Percentiles rank a stretch among this genome's conserved stretches.
phyloP scores from a whole-genome alignment of 1,140 invertebrate genomes.

The Paramacrobiotus metropolitanus region DNA sequence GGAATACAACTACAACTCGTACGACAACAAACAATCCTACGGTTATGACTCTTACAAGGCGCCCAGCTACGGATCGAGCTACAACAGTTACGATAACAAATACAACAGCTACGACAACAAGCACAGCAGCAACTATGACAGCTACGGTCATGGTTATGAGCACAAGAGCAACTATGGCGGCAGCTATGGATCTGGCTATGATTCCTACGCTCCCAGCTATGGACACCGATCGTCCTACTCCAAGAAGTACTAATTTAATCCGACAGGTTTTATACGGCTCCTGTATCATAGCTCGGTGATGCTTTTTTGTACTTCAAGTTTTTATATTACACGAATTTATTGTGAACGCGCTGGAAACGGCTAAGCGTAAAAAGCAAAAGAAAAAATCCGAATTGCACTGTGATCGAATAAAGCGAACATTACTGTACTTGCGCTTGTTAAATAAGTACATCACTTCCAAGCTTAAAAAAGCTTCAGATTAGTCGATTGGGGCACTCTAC shows the following conservation, averaged over 20 bases:
- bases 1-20: not conserved
- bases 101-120: not conserved
- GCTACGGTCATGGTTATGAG: not conserved
- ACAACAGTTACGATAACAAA: not conserved
- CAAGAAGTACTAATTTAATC: not conserved
- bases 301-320: not conserved
- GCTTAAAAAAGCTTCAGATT: no score
- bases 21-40: not conserved
- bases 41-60: not conserved
- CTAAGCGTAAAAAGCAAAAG: no score
- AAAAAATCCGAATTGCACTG: no score
- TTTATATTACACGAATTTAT: no score
- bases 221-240: not conserved
- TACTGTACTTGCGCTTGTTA: no score
- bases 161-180: no score
- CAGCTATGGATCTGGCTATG: no score
- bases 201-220: not conserved
- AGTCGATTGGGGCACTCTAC: no score
- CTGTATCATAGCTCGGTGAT: not conserved
- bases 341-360: no score
- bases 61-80: not conserved
- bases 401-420: no score
- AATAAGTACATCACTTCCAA: no score
- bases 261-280: not conserved
- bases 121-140: no score